phyloP scores from a whole-genome alignment of 2,113 vertebrate species.

The Sterrhoptilus dennistouni region DNA sequence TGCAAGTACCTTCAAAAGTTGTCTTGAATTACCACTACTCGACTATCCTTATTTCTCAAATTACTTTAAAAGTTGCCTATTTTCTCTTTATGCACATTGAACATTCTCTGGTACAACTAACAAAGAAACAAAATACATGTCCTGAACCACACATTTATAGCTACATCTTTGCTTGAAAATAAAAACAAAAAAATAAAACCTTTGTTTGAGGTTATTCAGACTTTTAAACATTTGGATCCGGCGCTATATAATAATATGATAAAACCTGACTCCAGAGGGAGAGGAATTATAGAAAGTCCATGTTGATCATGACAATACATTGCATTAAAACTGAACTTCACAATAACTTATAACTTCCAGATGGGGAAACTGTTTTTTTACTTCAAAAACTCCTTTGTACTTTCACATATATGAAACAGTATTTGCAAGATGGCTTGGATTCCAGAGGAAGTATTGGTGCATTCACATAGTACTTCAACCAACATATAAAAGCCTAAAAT shows the following conservation, averaged over 20 bases:
- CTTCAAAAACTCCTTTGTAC: not conserved
- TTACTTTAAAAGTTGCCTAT: not conserved
- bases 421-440: not conserved
- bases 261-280: not conserved
- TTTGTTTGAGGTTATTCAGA: not conserved
- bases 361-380: not conserved
- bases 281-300: not conserved
- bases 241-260: not conserved
- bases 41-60: not conserved
- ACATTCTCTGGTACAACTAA: not conserved
- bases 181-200: not conserved
- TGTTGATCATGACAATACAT: not conserved
- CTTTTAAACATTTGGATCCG: not conserved
- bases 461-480: not conserved
- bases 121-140: not conserved
- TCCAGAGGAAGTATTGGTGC: not conserved
- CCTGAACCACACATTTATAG: not conserved
- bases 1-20: not conserved
- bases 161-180: not conserved
- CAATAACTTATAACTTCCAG: not conserved
- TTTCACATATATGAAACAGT: not conserved
- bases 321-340: not conserved
- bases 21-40: not conserved
- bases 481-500: not conserved
- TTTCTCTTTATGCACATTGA: not conserved